Evolutionary conservation across 2,797 vertebrate species (phyloP).

Genomic region (Florisuga fusca): DNA sequence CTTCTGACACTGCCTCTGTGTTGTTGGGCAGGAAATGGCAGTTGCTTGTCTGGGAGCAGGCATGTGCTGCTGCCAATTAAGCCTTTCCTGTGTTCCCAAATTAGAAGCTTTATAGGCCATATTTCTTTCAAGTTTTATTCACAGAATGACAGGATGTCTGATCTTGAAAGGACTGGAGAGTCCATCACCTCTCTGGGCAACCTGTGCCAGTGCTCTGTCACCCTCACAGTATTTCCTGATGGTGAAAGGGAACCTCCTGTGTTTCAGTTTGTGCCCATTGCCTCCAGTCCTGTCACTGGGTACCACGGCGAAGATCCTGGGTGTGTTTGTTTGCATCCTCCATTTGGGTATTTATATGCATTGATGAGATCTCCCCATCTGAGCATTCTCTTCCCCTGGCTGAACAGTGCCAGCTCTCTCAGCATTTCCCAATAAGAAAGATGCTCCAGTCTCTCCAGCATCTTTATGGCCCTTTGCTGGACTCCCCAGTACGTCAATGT

Average conservation of each 20-base stretch:
- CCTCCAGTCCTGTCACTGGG: neutral
- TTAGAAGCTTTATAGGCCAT: neutral
- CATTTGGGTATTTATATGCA: neutral
- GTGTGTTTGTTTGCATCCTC: neutral
- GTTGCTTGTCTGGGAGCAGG: neutral
- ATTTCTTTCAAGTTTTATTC: neutral
- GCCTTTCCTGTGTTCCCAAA: neutral
- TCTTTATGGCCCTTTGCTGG: neutral
- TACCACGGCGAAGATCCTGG: neutral
- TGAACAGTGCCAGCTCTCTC: neutral
- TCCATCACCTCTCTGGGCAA: neutral
- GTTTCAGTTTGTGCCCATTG: neutral
- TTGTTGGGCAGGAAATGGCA: neutral
- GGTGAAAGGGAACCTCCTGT: neutral
- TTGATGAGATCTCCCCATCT: no score
- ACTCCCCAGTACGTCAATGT: no score
- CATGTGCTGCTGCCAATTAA: neutral
- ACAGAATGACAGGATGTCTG: neutral
- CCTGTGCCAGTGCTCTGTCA: neutral
- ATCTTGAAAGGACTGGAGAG: neutral
- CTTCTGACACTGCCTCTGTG: neutral
- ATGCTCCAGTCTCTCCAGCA: neutral
- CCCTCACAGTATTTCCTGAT: neutral
- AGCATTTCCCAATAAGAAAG: neutral
- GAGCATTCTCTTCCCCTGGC: no score